Evolutionary conservation across 2,113 vertebrate genomes (phyloP).

Genomic region (Glareola pratincola): DNA sequence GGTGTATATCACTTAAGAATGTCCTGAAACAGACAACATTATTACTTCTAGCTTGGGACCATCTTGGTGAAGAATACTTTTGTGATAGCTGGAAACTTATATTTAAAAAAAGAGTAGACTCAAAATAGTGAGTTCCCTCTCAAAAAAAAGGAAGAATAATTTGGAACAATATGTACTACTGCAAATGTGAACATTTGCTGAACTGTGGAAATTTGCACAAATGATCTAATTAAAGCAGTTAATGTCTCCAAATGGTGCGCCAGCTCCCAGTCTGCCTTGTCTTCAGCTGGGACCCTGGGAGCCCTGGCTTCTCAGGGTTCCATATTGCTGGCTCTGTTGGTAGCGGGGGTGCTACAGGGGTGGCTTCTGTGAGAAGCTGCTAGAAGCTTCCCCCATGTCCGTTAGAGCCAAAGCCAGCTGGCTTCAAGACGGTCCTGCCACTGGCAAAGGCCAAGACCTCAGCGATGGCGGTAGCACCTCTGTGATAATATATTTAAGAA

Average conservation of each 20-base stretch:
- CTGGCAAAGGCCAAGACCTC: neutral
- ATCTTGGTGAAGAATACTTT: neutral
- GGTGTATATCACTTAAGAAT: neutral
- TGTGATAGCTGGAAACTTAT: neutral
- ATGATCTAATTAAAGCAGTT: neutral
- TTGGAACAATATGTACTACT: neutral
- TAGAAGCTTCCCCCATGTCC: neutral
- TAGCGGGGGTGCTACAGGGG: neutral
- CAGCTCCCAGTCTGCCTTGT: neutral
- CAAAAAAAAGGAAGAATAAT: neutral
- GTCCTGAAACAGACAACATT: neutral
- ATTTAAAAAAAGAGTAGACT: neutral
- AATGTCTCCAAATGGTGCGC: neutral
- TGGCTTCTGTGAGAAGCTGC: no score
- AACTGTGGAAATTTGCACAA: neutral
- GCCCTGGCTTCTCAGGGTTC: neutral
- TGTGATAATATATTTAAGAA: neutral
- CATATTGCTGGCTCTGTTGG: neutral
- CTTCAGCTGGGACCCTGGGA: neutral
- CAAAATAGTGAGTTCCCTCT: neutral
- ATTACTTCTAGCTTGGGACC: neutral
- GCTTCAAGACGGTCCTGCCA: neutral
- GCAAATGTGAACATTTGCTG: neutral
- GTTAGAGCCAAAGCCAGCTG: neutral
- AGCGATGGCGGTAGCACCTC: neutral